Evolutionary conservation across 2,888 invertebrate species (phyloP).

Genomic region (Hoplodrina blanda): DNA sequence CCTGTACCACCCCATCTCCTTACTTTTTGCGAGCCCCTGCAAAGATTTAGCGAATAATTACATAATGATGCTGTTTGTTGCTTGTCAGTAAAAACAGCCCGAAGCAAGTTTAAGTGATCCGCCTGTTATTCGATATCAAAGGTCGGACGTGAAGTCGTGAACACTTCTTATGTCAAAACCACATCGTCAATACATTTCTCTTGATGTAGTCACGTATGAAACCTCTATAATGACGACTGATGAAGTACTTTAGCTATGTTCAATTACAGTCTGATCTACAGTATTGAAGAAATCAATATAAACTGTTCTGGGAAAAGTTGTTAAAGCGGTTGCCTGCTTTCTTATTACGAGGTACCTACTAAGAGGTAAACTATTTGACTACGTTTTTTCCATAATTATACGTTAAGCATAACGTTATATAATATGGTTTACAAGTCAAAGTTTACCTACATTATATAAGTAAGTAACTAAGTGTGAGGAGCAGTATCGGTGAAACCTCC

Average conservation of each 20-base stretch:
- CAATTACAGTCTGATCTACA: conserved; percentile 34
- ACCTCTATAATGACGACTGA: conserved; percentile 34
- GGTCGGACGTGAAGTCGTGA: conserved; percentile 65
- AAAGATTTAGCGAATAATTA: conserved; percentile 38
- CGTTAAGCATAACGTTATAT: conserved; percentile 49
- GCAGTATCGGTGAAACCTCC: conserved; percentile 65
- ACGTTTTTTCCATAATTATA: conserved; percentile 48
- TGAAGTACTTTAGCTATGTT: conserved; percentile 35
- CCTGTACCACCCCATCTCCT: too few species aligned
- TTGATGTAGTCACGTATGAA: conserved; percentile 56
- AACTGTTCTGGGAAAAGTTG: conserved; percentile 34
- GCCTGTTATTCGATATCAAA: conserved; percentile 51
- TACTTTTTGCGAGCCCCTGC: conserved; percentile 7
- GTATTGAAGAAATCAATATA: conserved; percentile 33
- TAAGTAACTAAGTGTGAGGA: conserved; percentile 41
- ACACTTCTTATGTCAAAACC: conserved; percentile 57
- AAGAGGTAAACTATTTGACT: conserved; percentile 41
- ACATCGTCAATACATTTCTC: conserved; percentile 58
- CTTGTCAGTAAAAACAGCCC: conserved; percentile 48
- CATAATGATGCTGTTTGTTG: conserved; percentile 41
- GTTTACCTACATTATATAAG: conserved; percentile 47
- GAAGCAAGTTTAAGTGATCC: conserved; percentile 53
- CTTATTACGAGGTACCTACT: conserved; percentile 26
- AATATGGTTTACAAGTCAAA: conserved; percentile 57
- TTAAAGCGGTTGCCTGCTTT: conserved; percentile 34